A percentile compares a stretch with the other conserved stretches of the same genome.
Evolutionary conservation across 2,113 vertebrate genomes (phyloP).

Genomic region (Okapia johnstoni): DNA sequence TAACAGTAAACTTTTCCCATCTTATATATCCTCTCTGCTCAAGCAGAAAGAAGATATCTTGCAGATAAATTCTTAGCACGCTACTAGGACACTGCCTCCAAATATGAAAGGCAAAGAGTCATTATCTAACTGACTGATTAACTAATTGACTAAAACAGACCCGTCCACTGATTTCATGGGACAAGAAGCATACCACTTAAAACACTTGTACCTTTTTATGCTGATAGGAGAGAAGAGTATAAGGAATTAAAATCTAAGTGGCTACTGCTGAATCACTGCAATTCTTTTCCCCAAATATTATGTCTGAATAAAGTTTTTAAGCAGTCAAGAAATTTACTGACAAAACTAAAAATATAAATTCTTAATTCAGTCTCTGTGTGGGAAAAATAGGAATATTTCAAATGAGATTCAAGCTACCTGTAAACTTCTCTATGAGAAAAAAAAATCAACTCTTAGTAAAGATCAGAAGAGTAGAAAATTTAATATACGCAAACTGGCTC

Average conservation of each 20-base stretch:
- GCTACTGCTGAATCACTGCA: neutral
- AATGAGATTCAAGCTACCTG: neutral
- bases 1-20: neutral
- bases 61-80: neutral
- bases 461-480: neutral
- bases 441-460: conserved; percentile 17
- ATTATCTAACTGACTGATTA: neutral
- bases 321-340: neutral
- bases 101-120: neutral
- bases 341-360: neutral
- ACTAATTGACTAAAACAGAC: neutral
- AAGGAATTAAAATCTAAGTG: neutral
- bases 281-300: neutral
- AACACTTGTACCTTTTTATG: neutral
- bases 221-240: neutral
- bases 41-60: neutral
- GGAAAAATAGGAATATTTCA: conserved; percentile 1
- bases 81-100: neutral
- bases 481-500: neutral
- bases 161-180: neutral
- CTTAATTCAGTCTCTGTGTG: neutral
- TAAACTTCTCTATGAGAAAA: neutral
- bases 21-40: neutral
- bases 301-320: neutral
- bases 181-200: neutral